Base-by-base conservation (phyloP, 2,888 invertebrate species). In the Aelia acuminata region DNA sequence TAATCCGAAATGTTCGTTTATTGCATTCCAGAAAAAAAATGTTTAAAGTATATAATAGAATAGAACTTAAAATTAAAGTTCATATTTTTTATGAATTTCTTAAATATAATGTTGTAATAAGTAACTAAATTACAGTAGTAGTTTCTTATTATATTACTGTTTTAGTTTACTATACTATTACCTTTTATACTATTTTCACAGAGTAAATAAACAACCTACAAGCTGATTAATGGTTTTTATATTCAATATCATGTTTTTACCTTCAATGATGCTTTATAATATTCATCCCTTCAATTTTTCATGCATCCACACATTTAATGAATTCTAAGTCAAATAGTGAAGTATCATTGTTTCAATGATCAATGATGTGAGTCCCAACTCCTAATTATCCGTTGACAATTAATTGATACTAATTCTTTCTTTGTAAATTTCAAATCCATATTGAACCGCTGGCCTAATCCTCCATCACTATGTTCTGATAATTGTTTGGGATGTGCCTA, bases 131-230 rank as follows among this genome's bases (percentile, higher is more conserved):
- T 70, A 20, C 35, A 18, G 0, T 70, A 70, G 15, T 70, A 70
- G 26, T 63, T 63, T 63, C 31, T 63, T 26, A 63, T 70, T 70
- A 20, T 70, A 70, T 35, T 18, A 20, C n/a, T 70, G 5, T 35
- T 70, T 70, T 8, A 10, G 5, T 70, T 80, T 80, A 39, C 4
- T 10, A 43, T 70, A 8, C 39, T 47, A 80, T n/a, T 80, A 80
- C 18, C 22, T 80, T 80, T 80, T 80, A 20, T 80, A 80, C 80
- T n/a, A 80, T 80, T 47, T 80, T 80, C 80, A 80, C 80, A 43
- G 26, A 80, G 31, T 43, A 43, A 75, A 75, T 39, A 39, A 43
- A 43, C 80, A 43, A 80, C n/a, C n/a, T 43, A n/a, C 1, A 43
- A 80, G 13, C 11, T 43, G 15, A n/a, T 80, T 43, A 43, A 70